Evolutionary conservation across 1,140 invertebrate species (phyloP), one percentile per base, ranked within the genome.

Genomic region (Phortica variegata): DNA sequence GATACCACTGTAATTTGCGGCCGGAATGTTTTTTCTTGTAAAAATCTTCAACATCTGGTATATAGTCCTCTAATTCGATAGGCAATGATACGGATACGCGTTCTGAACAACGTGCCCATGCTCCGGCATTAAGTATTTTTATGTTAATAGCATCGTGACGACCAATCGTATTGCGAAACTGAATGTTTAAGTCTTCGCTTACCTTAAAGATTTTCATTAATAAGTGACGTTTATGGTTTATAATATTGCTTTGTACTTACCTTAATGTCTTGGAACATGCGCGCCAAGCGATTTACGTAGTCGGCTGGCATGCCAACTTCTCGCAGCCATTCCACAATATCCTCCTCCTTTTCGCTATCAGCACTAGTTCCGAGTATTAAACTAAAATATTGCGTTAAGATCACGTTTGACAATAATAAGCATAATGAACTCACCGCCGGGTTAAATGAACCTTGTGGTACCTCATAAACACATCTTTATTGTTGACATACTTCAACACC

Each of bases 391-490:
- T 12, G 18, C n/a, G n/a, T n/a, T n/a, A n/a, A n/a, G n/a, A 50
- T 21, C 17, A 47, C 36, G 5, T 26, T 5, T 29, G 3, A 8
- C 16, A 18, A 1, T 4, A 31, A 29, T 32, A 18, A 23, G 17
- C 13, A 13, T 18, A 17, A 7, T 12, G 10, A 15, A 44, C 94
- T 44, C 93, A 83, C 60, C 97, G 83, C 59, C 97, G 80, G 18
- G 96, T 98, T 56, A 99, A 82, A 82, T 99, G 96, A 31, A 94
- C 94, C 79, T 99, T 99, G 78, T 99, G 95, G 79, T 97, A 98
- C 52, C 95, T 82, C 96, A 99, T 99, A 75, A 99, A 99, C 6
- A 99, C 95, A 82, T 99, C 97, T 77, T 99, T 99, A 77, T 98
- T 98, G 76, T 95, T 92, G 40, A 99, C 95, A 80, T 99, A 99